Evolutionary conservation across 2,113 vertebrate genomes (phyloP).

Genomic region (Boleophthalmus pectinirostris): DNA sequence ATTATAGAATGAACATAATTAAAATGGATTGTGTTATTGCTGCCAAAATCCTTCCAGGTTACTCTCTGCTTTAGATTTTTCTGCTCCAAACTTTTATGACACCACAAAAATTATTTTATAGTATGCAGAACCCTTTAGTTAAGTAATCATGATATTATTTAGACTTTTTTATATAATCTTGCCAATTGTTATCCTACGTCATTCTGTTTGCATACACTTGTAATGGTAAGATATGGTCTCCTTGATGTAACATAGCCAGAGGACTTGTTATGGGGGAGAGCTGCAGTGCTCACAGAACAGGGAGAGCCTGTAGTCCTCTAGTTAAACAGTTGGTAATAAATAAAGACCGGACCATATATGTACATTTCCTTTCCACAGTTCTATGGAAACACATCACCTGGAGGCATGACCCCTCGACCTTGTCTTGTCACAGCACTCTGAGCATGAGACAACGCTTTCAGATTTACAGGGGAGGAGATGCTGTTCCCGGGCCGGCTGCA

Average conservation of each 20-base stretch:
- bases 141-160: slow-evolving; percentile 33
- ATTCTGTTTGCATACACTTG: neutral
- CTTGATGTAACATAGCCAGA: neutral
- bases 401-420: slow-evolving; percentile 68
- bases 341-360: slow-evolving; percentile 78
- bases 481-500: slow-evolving; percentile 50
- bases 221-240: neutral
- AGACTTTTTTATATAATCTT: slow-evolving; percentile 17
- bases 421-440: slow-evolving; percentile 67
- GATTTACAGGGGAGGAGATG: slow-evolving; percentile 72
- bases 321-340: slow-evolving; percentile 68
- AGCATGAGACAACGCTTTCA: slow-evolving; percentile 65
- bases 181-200: neutral
- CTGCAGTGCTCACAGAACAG: slow-evolving; percentile 42
- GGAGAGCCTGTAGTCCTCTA: slow-evolving; percentile 49
- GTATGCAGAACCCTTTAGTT: slow-evolving; percentile 35
- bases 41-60: neutral
- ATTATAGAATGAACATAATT: slow-evolving; percentile 28
- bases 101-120: slow-evolving; percentile 48
- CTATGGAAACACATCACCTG: slow-evolving; percentile 80
- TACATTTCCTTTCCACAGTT: slow-evolving; percentile 65
- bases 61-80: slow-evolving; percentile 47
- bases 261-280: slow-evolving; percentile 24
- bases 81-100: slow-evolving; percentile 45
- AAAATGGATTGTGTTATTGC: slow-evolving; percentile 47